A percentile compares a stretch with the other conserved stretches of the same genome.
These are phyloP conservation scores for Aplidium turbinatum DNA, from an alignment of 23 tunicate genomes.

Conservation along the genomic window DNA sequence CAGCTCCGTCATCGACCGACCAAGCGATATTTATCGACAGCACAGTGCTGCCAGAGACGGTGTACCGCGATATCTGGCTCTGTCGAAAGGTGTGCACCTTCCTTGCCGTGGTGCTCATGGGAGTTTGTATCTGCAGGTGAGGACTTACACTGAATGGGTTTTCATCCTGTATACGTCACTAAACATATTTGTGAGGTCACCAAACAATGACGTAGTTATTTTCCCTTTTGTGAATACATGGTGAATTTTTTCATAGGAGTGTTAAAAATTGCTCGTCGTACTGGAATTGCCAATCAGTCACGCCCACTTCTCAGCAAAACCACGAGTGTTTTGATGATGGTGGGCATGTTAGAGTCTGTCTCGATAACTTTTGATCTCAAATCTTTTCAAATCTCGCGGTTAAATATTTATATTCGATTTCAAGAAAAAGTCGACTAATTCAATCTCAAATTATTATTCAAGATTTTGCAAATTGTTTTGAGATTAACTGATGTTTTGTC, in stretches of 20 bases:
- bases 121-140: slow-evolving; percentile 50
- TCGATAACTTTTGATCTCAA: not conserved
- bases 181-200: too few relatives aligned
- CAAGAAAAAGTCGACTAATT: not conserved
- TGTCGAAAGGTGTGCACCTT: slow-evolving; percentile 53
- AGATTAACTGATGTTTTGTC: not conserved
- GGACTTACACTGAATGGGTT: too few relatives aligned
- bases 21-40: slow-evolving; percentile 5
- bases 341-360: too few relatives aligned
- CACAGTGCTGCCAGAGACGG: slow-evolving; percentile 48
- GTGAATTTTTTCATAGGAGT: too few relatives aligned
- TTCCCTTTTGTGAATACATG: too few relatives aligned
- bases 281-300: too few relatives aligned
- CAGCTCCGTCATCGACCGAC: too few relatives aligned
- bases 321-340: too few relatives aligned
- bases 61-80: slow-evolving; percentile 62
- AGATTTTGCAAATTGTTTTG: not conserved
- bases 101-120: slow-evolving; percentile 44
- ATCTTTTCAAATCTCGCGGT: not conserved
- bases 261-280: too few relatives aligned
- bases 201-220: too few relatives aligned
- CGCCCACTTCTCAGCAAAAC: too few relatives aligned
- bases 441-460: not conserved
- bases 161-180: too few relatives aligned
- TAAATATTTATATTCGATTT: not conserved